phyloP scores from a whole-genome alignment of 2,113 vertebrate species.

The Festucalex cinctus region DNA sequence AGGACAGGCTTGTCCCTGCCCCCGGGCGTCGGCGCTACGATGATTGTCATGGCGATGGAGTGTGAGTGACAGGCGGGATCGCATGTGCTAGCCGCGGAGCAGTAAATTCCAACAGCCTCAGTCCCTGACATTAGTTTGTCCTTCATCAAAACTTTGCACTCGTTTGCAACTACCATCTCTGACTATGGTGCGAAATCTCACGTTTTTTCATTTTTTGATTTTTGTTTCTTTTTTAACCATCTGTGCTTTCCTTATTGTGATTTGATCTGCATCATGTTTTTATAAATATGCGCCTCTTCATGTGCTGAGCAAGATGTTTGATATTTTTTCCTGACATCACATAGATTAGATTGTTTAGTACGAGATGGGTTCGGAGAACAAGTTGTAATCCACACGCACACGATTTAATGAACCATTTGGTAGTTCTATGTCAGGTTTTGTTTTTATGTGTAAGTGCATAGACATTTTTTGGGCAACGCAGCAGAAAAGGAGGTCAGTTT shows the following conservation, averaged over 20 bases:
- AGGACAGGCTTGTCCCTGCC: slow-evolving; percentile 75
- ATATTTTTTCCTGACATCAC: slow-evolving; percentile 21
- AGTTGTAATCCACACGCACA: slow-evolving; percentile 43
- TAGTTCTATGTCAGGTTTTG: slow-evolving; percentile 11
- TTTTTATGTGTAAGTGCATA: neutral
- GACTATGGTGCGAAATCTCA: slow-evolving; percentile 45
- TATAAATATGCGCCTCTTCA: slow-evolving; percentile 29
- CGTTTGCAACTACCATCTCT: slow-evolving; percentile 56
- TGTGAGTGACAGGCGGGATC: slow-evolving; percentile 79
- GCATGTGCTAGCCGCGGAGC: slow-evolving; percentile 73
- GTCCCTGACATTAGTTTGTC: slow-evolving; percentile 81
- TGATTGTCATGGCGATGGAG: slow-evolving; percentile 79
- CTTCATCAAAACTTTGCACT: slow-evolving; percentile 78
- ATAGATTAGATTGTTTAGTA: slow-evolving; percentile 38
- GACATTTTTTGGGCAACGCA: slow-evolving; percentile 67
- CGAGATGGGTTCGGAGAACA: slow-evolving; percentile 41
- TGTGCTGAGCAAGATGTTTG: slow-evolving; percentile 5
- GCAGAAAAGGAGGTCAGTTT: slow-evolving; percentile 81
- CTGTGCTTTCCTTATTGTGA: slow-evolving; percentile 37
- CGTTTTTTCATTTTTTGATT: slow-evolving; percentile 46
- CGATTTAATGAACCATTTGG: neutral
- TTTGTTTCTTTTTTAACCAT: slow-evolving; percentile 50
- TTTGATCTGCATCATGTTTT: slow-evolving; percentile 25
- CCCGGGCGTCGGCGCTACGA: slow-evolving; percentile 65
- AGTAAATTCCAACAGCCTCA: slow-evolving; percentile 72